Evolutionary conservation across 2,888 invertebrate species (phyloP).

Genomic region (Netelia virgata): DNA sequence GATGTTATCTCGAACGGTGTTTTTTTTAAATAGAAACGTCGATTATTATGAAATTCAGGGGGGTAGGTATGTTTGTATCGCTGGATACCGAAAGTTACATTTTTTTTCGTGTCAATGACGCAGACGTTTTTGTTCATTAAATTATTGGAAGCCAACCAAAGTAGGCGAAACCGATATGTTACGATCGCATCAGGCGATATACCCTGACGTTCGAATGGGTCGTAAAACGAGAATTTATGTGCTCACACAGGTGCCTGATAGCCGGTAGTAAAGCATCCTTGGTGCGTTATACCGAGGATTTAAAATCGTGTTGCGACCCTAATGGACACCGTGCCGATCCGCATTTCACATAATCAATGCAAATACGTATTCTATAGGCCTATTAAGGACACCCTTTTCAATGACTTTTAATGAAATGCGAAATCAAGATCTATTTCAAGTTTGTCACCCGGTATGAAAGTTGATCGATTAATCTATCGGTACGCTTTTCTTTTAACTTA

Average conservation of each 20-base stretch:
- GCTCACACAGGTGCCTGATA: slow-evolving; percentile 58
- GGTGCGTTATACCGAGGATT: slow-evolving; percentile 41
- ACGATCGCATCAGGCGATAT: slow-evolving; percentile 43
- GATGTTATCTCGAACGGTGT: too few species aligned
- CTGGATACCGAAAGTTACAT: not conserved
- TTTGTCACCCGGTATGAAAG: not conserved
- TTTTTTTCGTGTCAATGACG: slow-evolving; percentile 16
- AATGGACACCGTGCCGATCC: slow-evolving; percentile 41
- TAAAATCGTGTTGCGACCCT: slow-evolving; percentile 56
- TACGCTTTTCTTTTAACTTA: too few species aligned
- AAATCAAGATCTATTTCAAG: not conserved
- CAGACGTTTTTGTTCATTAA: slow-evolving; percentile 24
- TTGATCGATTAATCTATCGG: not conserved
- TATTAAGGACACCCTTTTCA: slow-evolving; percentile 7
- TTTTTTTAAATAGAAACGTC: not conserved
- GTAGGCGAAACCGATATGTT: slow-evolving; percentile 13
- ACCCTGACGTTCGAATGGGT: slow-evolving; percentile 78
- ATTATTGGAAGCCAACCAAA: slow-evolving; percentile 31
- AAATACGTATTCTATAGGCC: slow-evolving; percentile 21
- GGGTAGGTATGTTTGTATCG: too few species aligned
- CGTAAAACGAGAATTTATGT: slow-evolving; percentile 63
- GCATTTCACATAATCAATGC: slow-evolving; percentile 40
- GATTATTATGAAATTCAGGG: too few species aligned
- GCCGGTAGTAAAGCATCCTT: slow-evolving; percentile 41
- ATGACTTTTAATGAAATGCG: not conserved